These are phyloP conservation scores for Glaucopsyche alexis DNA, from an alignment of 2,888 invertebrate species.

Conservation along the genomic window DNA sequence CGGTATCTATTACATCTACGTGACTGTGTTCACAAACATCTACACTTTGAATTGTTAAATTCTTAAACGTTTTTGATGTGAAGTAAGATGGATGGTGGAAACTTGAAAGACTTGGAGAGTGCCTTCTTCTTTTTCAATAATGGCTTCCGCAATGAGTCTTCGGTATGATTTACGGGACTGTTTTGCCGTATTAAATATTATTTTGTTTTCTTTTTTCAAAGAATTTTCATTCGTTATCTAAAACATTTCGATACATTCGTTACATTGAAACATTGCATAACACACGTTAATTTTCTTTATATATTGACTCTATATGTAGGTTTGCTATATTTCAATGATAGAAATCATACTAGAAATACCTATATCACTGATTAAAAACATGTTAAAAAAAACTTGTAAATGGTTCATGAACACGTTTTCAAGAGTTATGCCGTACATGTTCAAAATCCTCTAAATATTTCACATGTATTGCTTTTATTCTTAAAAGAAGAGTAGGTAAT, in stretches of 20 bases:
- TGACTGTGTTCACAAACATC: neutral
- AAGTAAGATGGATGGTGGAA: neutral
- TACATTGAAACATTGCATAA: no score
- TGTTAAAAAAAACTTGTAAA: no score
- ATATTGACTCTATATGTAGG: no score
- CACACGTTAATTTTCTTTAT: no score
- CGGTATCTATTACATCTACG: neutral
- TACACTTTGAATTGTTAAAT: neutral
- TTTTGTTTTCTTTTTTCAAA: neutral
- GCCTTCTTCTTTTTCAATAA: conserved; percentile 14
- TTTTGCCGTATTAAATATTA: neutral
- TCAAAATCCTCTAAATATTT: neutral
- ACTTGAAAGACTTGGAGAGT: conserved; percentile 7
- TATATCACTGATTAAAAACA: no score
- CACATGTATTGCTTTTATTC: neutral
- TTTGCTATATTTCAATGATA: no score
- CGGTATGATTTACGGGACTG: neutral
- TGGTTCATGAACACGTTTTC: neutral
- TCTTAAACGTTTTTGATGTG: conserved; percentile 1
- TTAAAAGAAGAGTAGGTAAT: neutral
- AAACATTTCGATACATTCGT: no score
- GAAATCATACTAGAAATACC: no score
- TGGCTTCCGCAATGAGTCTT: neutral
- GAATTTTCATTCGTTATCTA: no score
- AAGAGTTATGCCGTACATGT: neutral